Evolutionary conservation across 2,113 vertebrate species (phyloP).

Genomic region (Protobothrops flavoviridis): DNA sequence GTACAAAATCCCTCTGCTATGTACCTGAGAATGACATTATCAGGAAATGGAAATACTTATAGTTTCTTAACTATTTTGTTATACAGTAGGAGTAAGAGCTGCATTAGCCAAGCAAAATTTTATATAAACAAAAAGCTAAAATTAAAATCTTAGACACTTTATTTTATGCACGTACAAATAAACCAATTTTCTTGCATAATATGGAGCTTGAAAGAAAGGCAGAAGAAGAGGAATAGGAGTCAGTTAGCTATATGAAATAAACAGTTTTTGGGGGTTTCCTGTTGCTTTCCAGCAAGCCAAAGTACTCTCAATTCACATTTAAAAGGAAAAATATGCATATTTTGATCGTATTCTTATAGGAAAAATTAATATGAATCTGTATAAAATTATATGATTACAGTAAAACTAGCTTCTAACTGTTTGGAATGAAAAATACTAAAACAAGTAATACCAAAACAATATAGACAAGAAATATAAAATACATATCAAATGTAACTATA

Average conservation of each 20-base stretch:
- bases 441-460: background rate
- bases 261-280: background rate
- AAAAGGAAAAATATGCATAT: background rate
- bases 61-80: conserved; percentile 14
- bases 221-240: background rate
- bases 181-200: background rate
- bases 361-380: background rate
- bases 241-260: background rate
- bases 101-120: conserved; percentile 16
- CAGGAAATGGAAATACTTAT: conserved; percentile 42
- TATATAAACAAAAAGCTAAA: conserved; percentile 13
- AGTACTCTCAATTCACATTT: background rate
- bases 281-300: background rate
- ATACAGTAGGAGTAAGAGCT: conserved; percentile 12
- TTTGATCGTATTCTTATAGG: background rate
- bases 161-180: background rate
- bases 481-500: conserved; percentile 9
- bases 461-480: conserved; percentile 11
- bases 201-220: background rate
- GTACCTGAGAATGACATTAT: conserved; percentile 22
- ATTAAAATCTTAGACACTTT: background rate
- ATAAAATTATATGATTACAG: background rate
- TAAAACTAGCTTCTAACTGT: background rate
- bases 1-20: background rate
- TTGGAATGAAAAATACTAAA: fast-evolving